Evolutionary conservation across 2,113 vertebrate genomes (phyloP), one percentile per base, ranked within the genome.

Genomic region (Otolemur garnettii): DNA sequence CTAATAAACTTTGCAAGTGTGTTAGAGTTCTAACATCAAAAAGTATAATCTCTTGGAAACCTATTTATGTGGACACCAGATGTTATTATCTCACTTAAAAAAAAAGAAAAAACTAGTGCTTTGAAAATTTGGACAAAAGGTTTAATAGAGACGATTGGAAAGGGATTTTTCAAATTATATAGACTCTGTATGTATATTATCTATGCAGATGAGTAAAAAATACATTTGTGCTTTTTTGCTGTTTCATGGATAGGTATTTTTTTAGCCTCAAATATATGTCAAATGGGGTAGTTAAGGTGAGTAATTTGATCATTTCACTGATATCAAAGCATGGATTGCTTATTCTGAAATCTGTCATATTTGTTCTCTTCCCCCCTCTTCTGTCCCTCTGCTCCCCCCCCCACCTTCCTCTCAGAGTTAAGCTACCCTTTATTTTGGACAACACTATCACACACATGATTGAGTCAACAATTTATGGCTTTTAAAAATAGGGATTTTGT

Each of bases 401-500:
- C 14, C 18, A 1, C 38, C 24, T 18, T 66, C 72, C 50, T 53
- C 72, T 17, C 53, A 1, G 72, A 92, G 74, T 69, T 30, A 60
- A 88, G 85, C 66, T 77, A 53, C 87, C 85, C 57, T 95, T 96
- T 69, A 91, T 97, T 98, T 89, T 96, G 92, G 60, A 82, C 69
- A 94, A 97, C 90, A 96, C 92, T 87, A 78, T 78, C 84, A 94
- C 92, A 97, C 89, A 97, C 91, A 93, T 91, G 98, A 97, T 94
- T 97, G 93, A 95, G 62, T 95, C n/a, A 95, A 93, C 72, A 92
- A 95, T 98, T 97, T 97, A 97, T 96, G 97, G 87, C 87, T 91
- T 71, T 96, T 91, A 96, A 97, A 98, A 97, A 93, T 94, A 96
- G 93, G 93, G 93, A 97, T 98, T 98, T 98, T 85, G 89, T 98